Percentiles rank a stretch among this genome's conserved stretches.
Evolutionary conservation across 2,888 invertebrate genomes (phyloP).

Genomic region (Cylindroiulus punctatus): DNA sequence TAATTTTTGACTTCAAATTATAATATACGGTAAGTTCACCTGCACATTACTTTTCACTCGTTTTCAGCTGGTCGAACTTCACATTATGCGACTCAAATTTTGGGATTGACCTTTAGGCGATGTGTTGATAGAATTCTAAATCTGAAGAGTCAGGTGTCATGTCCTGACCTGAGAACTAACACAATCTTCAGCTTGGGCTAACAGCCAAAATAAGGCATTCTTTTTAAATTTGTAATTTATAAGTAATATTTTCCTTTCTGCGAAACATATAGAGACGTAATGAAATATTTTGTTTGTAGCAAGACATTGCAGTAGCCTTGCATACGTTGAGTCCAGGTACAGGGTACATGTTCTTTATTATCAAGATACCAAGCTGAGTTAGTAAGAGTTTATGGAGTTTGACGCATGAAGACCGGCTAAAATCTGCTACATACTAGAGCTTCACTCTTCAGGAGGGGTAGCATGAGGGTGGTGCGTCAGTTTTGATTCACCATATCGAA

Average conservation of each 20-base stretch:
- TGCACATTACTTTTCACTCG: not conserved
- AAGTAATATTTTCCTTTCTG: not conserved
- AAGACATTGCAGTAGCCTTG: not conserved
- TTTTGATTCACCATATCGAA: no score
- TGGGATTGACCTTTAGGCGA: not conserved
- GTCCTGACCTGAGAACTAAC: not conserved
- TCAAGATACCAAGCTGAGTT: not conserved
- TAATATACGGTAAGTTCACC: not conserved
- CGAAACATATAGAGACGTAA: not conserved
- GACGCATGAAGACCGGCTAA: not conserved
- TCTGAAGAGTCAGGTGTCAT: conserved; percentile 5
- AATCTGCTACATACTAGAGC: no score
- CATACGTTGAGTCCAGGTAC: no score
- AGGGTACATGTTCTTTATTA: not conserved
- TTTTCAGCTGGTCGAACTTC: not conserved
- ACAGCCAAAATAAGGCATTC: not conserved
- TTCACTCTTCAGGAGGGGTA: no score
- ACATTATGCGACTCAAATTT: no score
- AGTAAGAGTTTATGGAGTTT: not conserved
- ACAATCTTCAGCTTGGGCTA: not conserved
- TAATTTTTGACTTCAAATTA: not conserved
- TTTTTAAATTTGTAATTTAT: not conserved
- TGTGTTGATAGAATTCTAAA: not conserved
- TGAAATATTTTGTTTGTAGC: not conserved
- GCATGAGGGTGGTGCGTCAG: no score